Evolutionary conservation across 2,797 vertebrate genomes (phyloP), one percentile per base, ranked within the genome.

Genomic region (Gobionotothen gibberifrons): DNA sequence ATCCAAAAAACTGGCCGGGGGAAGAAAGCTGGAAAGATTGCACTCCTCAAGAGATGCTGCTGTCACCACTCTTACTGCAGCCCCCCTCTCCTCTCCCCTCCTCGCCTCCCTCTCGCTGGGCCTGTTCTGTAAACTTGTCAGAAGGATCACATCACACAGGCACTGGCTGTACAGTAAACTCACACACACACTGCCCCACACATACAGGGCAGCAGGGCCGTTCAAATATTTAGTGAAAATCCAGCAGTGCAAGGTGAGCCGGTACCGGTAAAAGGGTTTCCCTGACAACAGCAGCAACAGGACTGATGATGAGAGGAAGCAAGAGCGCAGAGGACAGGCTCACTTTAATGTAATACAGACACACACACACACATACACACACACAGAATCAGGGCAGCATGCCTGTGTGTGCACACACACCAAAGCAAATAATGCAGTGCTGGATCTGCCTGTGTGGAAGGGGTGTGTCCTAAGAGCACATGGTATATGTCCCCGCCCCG

Each of bases 251-350:
- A 93, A 95, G 91, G 87, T 94, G 82, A 94, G 95, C 92, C 70
- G 74, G 89, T 89, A 79, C 82, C 88, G 48, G 88, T 78, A 84
- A 92, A 26, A 82, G 91, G 92, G 96, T 96, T 95, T 91, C 96
- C 95, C 93, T 95, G 96, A 96, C 95, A 95, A 97, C 96, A 88
- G 89, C 71, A 89, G 90, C 67, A 71, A 73, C 47, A 84, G 81
- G 82, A 82, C 84, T 66, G 70, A 64, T 84, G 79, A 84, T 42
- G 74, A 73, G 69, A 16, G 72, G 56, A 58, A 42, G 84, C 17
- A 9, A 65, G 47, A 19, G 10, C 83, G 74, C 40, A 29, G 21
- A 64, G 56, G 63, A 70, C 9, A 39, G 2, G 64, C 47, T 49
- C 39, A 71, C 54, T 79, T 79, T 72, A 47, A 42, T 64, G n/a